Conservation (phyloP, 2,113 vertebrate genomes). For the Chaenogobius annularis region DNA sequence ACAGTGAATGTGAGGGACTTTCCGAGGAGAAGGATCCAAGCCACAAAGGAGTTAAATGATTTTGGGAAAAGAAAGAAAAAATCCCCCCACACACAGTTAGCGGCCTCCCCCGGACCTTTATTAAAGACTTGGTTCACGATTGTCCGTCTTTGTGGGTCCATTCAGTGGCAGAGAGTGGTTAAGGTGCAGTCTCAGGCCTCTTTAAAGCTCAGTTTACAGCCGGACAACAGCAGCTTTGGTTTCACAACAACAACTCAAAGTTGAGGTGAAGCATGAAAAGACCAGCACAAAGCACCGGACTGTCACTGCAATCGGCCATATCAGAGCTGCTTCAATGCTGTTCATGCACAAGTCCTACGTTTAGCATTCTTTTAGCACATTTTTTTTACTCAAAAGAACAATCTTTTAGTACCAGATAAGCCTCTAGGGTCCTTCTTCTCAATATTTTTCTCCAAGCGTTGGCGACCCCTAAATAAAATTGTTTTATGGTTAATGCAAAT, state of each 20-base stretch:
- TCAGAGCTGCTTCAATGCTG: not conserved
- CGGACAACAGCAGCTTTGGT: constrained; percentile 32
- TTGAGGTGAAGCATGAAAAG: constrained; percentile 9
- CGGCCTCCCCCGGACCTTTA: constrained; percentile 18
- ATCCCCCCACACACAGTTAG: constrained; percentile 11
- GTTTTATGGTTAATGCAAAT: no score
- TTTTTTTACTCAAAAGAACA: no score
- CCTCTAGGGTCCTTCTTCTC: no score
- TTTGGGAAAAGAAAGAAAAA: constrained; percentile 6
- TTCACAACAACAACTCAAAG: constrained; percentile 40
- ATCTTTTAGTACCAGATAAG: no score
- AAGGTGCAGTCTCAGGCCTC: constrained; percentile 32
- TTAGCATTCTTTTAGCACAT: not conserved
- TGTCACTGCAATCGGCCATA: not conserved
- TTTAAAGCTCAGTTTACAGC: constrained; percentile 41
- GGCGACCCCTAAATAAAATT: no score
- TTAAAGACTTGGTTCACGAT: constrained; percentile 16
- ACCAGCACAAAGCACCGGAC: constrained; percentile 2
- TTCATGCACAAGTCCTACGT: not conserved
- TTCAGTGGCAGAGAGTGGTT: not conserved
- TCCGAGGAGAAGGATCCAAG: constrained; percentile 22
- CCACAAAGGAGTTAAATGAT: constrained; percentile 14
- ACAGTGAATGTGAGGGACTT: constrained; percentile 33
- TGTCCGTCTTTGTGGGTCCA: constrained; percentile 14
- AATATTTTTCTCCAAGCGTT: no score